Percentiles rank a stretch among this genome's conserved stretches.
Evolutionary conservation across 1,140 invertebrate genomes (phyloP).

Genomic region (Drosophila prosaltans): DNA sequence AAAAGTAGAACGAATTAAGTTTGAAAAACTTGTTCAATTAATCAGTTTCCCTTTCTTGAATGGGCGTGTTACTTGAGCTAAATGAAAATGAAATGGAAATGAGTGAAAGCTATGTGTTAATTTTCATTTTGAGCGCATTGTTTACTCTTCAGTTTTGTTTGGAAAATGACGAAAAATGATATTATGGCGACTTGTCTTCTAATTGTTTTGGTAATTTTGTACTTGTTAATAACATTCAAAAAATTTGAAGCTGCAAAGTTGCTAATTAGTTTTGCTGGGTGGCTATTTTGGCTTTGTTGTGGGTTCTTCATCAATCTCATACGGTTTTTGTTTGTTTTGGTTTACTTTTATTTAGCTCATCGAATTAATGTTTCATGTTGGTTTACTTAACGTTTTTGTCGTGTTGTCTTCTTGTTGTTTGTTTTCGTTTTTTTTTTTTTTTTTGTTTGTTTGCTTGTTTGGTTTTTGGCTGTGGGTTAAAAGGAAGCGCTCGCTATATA

Average conservation of each 20-base stretch:
- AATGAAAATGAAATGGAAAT: not conserved
- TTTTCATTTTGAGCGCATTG: not conserved
- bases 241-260: slow-evolving; percentile 52
- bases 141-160: not conserved
- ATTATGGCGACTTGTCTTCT: not conserved
- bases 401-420: slow-evolving; percentile 30
- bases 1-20: too few species aligned
- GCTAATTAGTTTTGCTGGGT: slow-evolving; percentile 37
- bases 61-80: not conserved
- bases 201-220: slow-evolving; percentile 6
- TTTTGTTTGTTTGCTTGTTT: slow-evolving; percentile 17
- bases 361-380: slow-evolving; percentile 17
- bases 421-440: slow-evolving; percentile 20
- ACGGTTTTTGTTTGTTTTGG: not conserved
- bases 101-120: not conserved
- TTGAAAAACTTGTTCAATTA: too few species aligned
- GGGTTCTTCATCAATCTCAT: slow-evolving; percentile 42
- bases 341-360: slow-evolving; percentile 56
- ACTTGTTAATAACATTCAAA: slow-evolving; percentile 35
- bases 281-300: slow-evolving; percentile 36
- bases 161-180: slow-evolving; percentile 4
- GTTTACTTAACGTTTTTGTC: slow-evolving; percentile 32
- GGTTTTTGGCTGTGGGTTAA: slow-evolving; percentile 74
- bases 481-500: slow-evolving; percentile 80
- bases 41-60: not conserved